These are phyloP conservation scores for Corythaeola cristata DNA, from an alignment of 2,113 vertebrate genomes.

Conservation along the genomic window DNA sequence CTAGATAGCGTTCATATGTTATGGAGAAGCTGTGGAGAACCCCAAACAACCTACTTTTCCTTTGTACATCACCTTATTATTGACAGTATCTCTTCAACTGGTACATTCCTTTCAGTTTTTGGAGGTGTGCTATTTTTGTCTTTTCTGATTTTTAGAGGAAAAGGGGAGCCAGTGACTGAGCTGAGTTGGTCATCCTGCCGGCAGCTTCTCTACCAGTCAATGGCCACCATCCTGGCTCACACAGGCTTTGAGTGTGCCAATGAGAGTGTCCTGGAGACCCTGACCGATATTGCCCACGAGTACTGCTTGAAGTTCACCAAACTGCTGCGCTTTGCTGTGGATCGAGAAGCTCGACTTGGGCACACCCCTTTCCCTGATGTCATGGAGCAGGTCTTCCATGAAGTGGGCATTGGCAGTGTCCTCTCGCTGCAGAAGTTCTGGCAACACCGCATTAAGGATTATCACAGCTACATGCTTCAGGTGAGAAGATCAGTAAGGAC, in stretches of 20 bases:
- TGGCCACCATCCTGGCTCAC: constrained; percentile 94
- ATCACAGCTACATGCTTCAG: constrained; percentile 97
- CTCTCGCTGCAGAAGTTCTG: constrained; percentile 95
- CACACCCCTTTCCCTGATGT: constrained; percentile 92
- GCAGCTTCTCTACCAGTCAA: constrained; percentile 95
- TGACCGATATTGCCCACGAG: constrained; percentile 92
- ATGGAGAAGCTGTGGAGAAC: not conserved
- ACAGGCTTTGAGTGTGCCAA: constrained; percentile 92
- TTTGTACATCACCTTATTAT: not conserved
- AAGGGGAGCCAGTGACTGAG: constrained; percentile 95
- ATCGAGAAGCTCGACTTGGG: constrained; percentile 89
- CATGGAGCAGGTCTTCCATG: constrained; percentile 96
- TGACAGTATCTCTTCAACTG: not conserved
- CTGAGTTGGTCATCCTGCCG: constrained; percentile 93
- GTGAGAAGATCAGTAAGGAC: constrained; percentile 65
- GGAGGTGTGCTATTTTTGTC: not conserved
- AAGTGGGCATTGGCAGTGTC: constrained; percentile 93
- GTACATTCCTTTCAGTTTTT: not conserved
- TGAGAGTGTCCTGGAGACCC: constrained; percentile 93
- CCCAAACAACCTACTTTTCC: not conserved
- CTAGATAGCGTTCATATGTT: not conserved
- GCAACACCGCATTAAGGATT: constrained; percentile 97
- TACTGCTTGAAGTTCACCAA: constrained; percentile 92
- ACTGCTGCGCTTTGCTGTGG: constrained; percentile 89
- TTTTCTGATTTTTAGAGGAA: constrained; percentile 79